A percentile compares a stretch with the other conserved stretches of the same genome.
phyloP scores from a whole-genome alignment of 2,113 vertebrate genomes.

The Erythrolamprus reginae region DNA sequence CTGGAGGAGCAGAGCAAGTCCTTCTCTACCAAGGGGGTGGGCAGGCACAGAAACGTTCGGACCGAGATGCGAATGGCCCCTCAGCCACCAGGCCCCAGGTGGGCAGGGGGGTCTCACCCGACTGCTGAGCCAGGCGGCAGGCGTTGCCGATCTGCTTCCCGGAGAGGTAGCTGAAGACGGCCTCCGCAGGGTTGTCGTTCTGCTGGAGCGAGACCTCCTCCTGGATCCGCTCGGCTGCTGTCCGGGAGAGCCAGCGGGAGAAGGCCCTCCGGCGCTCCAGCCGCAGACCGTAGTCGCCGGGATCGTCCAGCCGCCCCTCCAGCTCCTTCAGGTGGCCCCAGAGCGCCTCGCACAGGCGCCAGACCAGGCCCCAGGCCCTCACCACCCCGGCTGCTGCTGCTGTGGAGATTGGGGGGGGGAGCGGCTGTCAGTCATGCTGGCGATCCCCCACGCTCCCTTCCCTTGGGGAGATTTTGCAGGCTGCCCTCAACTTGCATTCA shows the following conservation, averaged over 20 bases:
- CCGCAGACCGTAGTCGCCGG: slow-evolving; percentile 70
- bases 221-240: slow-evolving; percentile 73
- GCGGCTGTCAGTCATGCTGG: neutral
- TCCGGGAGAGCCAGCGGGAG: slow-evolving; percentile 81
- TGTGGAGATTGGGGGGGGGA: slow-evolving; percentile 46
- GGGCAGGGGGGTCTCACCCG: slow-evolving; percentile 65
- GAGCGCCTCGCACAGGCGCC: slow-evolving; percentile 87
- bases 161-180: slow-evolving; percentile 91
- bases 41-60: no score
- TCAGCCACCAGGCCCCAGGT: no score
- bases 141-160: slow-evolving; percentile 85
- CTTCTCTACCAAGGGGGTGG: no score
- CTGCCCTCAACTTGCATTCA: neutral
- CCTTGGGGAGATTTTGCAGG: neutral
- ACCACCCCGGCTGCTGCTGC: no score
- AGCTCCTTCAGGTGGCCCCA: slow-evolving; percentile 81
- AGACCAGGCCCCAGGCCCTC: slow-evolving; percentile 83
- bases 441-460: no score
- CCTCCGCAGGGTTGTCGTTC: slow-evolving; percentile 68
- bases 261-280: slow-evolving; percentile 83
- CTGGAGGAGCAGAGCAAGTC: no score
- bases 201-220: slow-evolving; percentile 73
- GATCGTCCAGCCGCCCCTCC: slow-evolving; percentile 65
- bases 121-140: slow-evolving; percentile 85
- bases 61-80: no score